Evolutionary conservation across 2,888 invertebrate species (phyloP), one percentile per base, ranked within the genome.

Genomic region (Dasypolia templi): DNA sequence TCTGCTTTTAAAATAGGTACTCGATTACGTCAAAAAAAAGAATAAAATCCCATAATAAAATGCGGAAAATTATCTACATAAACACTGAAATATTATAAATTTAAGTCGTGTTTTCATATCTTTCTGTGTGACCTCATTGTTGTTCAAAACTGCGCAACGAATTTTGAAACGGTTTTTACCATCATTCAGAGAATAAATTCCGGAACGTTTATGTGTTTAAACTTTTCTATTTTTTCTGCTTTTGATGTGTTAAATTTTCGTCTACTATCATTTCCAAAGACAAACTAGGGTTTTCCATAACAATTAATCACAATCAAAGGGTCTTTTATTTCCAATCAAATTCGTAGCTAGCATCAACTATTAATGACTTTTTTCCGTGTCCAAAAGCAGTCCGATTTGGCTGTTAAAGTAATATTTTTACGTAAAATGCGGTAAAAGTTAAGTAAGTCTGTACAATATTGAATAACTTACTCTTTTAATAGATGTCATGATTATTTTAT

Each of bases 301-400:
- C 68, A 67, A 87, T 89, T 87, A 89, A 88, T 89, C 84, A 88
- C 77, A 89, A 86, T 88, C 75, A 86, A 82, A 85, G 78, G 76
- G 81, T 85, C 82, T 87, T 85, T 88, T 80, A 72, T 84, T 84
- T 72, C 83, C 82, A 88, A 89, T 89, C 86, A 87, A 89, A 89
- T 86, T 84, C 80, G 82, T 78, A 79, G 71, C 85, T 82, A 88
- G 49, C 66, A 88, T 84, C 82, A 84, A 81, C 85, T 86, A 79
- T 79, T 92, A 92, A 92, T 90, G 91, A 90, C 89, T 82, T 86
- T 88, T 87, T 92, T 84, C 81, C 92, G 92, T 92, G 92, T 85
- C 85, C 70, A 63, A 68, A 83, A 81, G 83, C 88, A 83, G 83
- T 91, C 85, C 76, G 82, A 81, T 85, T 86, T 74, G 82, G 72